Evolutionary conservation across 92 coral and sea anemone genomes (phyloP).

Genomic region (Pocillopora meandrina): DNA sequence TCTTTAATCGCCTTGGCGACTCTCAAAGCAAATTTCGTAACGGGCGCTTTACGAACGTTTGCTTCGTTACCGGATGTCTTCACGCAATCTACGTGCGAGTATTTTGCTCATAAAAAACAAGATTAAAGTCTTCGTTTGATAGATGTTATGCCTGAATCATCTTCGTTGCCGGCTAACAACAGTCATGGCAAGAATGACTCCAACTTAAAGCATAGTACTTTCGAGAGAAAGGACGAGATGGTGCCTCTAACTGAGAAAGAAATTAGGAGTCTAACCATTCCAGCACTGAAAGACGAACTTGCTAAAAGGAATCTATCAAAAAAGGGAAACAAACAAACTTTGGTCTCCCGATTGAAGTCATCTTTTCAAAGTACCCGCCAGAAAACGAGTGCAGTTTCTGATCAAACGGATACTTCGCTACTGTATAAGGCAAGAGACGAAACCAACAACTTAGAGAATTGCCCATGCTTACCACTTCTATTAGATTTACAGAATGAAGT

Average conservation of each 20-base stretch:
- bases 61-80: conserved; percentile 21
- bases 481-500: conserved; percentile 24
- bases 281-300: conserved; percentile 35
- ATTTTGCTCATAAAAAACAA: conserved; percentile 17
- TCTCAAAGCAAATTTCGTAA: conserved; percentile 22
- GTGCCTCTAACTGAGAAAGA: conserved; percentile 35
- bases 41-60: conserved; percentile 3
- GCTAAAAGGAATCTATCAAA: conserved; percentile 28
- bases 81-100: conserved; percentile 17
- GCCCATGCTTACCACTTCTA: conserved; percentile 30
- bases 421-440: conserved; percentile 31
- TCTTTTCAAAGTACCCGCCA: conserved; percentile 18
- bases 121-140: conserved; percentile 23
- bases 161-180: conserved; percentile 24
- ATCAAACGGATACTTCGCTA: conserved; percentile 18
- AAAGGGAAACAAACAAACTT: conserved; percentile 27
- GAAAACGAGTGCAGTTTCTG: conserved; percentile 26
- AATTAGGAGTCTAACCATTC: conserved; percentile 20
- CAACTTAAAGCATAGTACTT: conserved; percentile 18
- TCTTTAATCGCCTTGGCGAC: neutral
- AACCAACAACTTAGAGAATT: conserved; percentile 30
- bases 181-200: conserved; percentile 13
- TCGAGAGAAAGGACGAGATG: conserved; percentile 14
- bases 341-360: conserved; percentile 24
- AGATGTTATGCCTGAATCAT: conserved; percentile 20